Base-by-base conservation (phyloP, 2,888 invertebrate species). In the Catocala nupta region DNA sequence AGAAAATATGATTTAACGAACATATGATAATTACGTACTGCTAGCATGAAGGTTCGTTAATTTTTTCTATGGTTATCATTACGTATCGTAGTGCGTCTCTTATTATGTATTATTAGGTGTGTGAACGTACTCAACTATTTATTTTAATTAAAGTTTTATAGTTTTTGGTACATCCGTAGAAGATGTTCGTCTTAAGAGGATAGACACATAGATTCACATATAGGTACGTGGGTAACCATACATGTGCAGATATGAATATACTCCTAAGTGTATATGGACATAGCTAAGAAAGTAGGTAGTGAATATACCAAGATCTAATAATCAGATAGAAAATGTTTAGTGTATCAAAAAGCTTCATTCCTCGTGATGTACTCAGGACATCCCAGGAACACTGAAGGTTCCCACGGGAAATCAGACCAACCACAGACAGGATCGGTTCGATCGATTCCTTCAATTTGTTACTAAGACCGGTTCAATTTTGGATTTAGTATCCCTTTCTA, bases 401-500 rank as follows among this genome's bases (percentile, higher is more conserved):
- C 73, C 67, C 71, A 75, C 65, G 73, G 59, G 62, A 65, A 56
- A 73, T 69, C 62, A 60, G 68, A 34, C 59, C 57, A 61, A 55
- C 48, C 44, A 59, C 63, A 69, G 63, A 65, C 68, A 70, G 58
- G 63, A 59, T 59, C 68, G 44, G 33, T 6, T 10, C 45, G 43
- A 72, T 68, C 70, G 55, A 68, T 72, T 62, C 68, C 51, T 63
- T 51, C 56, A 45, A 68, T 71, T 71, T 62, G 59, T 61, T 75
- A 60, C 63, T 59, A 66, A 63, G 52, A 75, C 69, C 61, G 75
- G 73, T 72, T 70, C 61, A 63, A 68, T 74, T 81, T 71, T 70
- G 59, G 59, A 74, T 80, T 59, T 55, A 66, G 54, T 59, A 63
- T 78, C 72, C 70, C 77, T 68, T 68, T 81, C 75, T 71, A 65